Evolutionary conservation across 2,797 vertebrate species (phyloP), one percentile per base, ranked within the genome.

Genomic region (Mus minutoides): DNA sequence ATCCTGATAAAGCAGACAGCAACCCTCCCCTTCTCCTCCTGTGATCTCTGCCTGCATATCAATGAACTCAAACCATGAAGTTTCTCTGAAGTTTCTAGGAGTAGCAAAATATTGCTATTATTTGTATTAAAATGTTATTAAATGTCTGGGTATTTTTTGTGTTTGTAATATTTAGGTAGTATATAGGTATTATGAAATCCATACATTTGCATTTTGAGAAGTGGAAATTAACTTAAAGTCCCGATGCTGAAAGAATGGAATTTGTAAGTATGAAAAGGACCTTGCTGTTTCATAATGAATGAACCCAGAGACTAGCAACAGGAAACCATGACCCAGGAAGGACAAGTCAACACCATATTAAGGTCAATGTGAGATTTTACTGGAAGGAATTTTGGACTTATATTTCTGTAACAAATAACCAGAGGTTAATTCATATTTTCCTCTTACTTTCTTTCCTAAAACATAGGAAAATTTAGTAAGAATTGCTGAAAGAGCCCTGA

Each of bases 401-500:
- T 9, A 17, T 26, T 83, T 62, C 49, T 34, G 73, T 69, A 91
- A 80, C 60, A 56, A 43, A 37, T 29, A 82, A 40, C 22, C 69
- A 86, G 82, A 14, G 2, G 37, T 1, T 21, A 60, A 77, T 92
- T 83, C 9, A 29, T 60, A 54, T 83, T 67, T 83, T 29, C 79
- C 12, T 82, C 56, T 73, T 67, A 73, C 43, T 79, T 88, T 86
- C 6, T 78, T 92, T 88, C 79, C 84, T 40, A 71, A 94, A 52
- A 31, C 67, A 79, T 79, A 90, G 62, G 2, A 80, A 37, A 77
- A 40, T 79, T 73, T 49, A n/a, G 31, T 62, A n/a, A 64, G 13
- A 84, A n/a, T n/a, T n/a, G n/a, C n/a, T n/a, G n/a, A n/a, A n/a
- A n/a, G n/a, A n/a, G n/a, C n/a, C n/a, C n/a, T n/a, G n/a, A n/a